Conservation (phyloP, 2,113 vertebrate genomes). For the Neodon shergylaensis region DNA sequence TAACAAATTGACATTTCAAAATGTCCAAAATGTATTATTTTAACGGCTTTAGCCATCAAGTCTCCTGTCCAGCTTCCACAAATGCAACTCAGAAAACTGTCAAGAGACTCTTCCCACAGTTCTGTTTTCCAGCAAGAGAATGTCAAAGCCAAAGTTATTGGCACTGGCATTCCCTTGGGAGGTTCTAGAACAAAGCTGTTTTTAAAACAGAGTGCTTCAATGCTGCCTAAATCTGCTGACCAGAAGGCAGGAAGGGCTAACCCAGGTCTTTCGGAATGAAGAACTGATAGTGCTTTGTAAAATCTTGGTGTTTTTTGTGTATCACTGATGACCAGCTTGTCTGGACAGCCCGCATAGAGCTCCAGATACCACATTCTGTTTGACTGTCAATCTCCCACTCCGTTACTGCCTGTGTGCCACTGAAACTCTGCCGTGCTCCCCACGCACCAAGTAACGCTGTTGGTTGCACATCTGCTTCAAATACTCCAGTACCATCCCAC, state of each 20-base stretch:
- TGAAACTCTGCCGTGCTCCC: not conserved
- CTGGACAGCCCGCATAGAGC: not conserved
- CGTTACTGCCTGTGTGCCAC: not conserved
- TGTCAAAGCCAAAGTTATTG: not conserved
- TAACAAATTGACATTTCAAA: slow-evolving; percentile 20
- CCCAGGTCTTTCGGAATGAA: not conserved
- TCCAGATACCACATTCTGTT: not conserved
- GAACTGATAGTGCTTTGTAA: not conserved
- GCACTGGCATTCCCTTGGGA: not conserved
- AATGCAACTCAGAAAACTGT: slow-evolving; percentile 43
- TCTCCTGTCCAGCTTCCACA: not conserved
- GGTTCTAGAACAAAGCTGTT: not conserved
- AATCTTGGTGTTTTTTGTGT: not conserved
- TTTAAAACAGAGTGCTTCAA: not conserved
- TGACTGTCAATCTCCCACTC: not conserved
- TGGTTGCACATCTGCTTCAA: not conserved
- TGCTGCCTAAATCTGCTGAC: not conserved
- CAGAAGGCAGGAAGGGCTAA: not conserved
- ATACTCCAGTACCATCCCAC: not conserved
- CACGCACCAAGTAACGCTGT: not conserved
- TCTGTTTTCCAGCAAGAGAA: not conserved
- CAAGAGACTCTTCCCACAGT: not conserved
- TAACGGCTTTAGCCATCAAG: not conserved
- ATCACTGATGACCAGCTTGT: not conserved
- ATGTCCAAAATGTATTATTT: slow-evolving; percentile 38